Percentiles rank a stretch among this genome's conserved stretches.
Conservation (phyloP, 2,888 invertebrate species). For the Urechis unicinctus region DNA sequence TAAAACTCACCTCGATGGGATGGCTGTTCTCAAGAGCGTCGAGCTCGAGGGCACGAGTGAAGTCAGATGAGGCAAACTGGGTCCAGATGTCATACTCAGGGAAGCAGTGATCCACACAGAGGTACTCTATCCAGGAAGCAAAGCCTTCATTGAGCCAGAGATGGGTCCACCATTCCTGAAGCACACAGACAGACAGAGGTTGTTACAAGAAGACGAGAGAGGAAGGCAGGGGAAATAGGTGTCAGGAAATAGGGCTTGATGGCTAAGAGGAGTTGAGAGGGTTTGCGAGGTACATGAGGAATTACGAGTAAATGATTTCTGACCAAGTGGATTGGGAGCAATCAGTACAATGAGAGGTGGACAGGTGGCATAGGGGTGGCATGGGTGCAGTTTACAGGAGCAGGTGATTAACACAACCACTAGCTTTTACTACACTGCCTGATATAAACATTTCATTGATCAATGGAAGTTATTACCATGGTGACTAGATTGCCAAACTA, state of each 20-base stretch:
- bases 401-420: too few species aligned
- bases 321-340: too few species aligned
- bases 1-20: constrained; percentile 83
- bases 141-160: constrained; percentile 92
- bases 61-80: constrained; percentile 85
- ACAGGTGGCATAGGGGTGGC: too few species aligned
- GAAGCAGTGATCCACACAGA: constrained; percentile 85
- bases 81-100: constrained; percentile 97
- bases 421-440: too few species aligned
- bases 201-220: neutral
- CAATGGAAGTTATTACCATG: constrained; percentile 67
- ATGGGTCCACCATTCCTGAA: constrained; percentile 89
- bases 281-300: too few species aligned
- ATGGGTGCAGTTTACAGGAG: too few species aligned
- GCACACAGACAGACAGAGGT: neutral
- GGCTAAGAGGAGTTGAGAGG: neutral
- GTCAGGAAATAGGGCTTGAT: too few species aligned
- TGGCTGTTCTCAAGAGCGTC: constrained; percentile 85
- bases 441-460: too few species aligned
- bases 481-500: constrained; percentile 98
- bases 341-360: too few species aligned
- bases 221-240: too few species aligned
- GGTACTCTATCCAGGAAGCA: constrained; percentile 90
- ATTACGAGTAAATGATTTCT: too few species aligned
- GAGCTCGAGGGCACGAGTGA: constrained; percentile 70